Evolutionary conservation across 2,797 vertebrate genomes (phyloP).

Genomic region (Labroides dimidiatus): DNA sequence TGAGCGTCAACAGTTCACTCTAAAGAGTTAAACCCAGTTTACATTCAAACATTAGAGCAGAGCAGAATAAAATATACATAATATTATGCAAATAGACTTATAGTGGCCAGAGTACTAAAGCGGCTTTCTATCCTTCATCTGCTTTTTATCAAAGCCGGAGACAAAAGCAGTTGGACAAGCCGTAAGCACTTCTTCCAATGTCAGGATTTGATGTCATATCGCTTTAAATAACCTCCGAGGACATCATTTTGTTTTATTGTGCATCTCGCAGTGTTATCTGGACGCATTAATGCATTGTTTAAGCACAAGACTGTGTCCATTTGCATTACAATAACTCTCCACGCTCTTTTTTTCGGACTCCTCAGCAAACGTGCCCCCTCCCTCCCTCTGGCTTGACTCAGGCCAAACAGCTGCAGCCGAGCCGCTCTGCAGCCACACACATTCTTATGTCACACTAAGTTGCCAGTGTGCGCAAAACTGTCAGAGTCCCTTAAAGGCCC

Average conservation of each 20-base stretch:
- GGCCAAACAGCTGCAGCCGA: constrained; percentile 36
- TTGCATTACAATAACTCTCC: constrained; percentile 72
- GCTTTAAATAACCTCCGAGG: constrained; percentile 75
- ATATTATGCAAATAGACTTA: constrained; percentile 72
- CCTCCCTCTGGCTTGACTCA: constrained; percentile 15
- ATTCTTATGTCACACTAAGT: constrained; percentile 71
- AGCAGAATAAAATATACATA: constrained; percentile 77
- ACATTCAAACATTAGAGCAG: constrained; percentile 55
- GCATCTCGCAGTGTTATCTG: constrained; percentile 67
- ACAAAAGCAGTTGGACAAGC: constrained; percentile 67
- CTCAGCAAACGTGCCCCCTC: constrained; percentile 24
- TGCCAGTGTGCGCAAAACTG: constrained; percentile 74
- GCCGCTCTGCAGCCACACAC: constrained; percentile 56
- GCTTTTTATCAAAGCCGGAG: constrained; percentile 67
- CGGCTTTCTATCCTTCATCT: constrained; percentile 65
- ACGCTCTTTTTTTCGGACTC: constrained; percentile 6
- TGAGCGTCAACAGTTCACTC: constrained; percentile 49
- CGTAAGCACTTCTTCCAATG: constrained; percentile 69
- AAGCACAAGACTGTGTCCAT: constrained; percentile 64
- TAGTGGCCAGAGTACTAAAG: constrained; percentile 38
- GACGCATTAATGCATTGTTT: constrained; percentile 68
- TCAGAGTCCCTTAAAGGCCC: constrained; percentile 73
- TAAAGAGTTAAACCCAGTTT: constrained; percentile 47
- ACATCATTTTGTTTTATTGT: constrained; percentile 65
- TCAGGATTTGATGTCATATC: constrained; percentile 75